Evolutionary conservation across 2,888 invertebrate genomes (phyloP), one percentile per base, ranked within the genome.

Genomic region (Meiosimyza platycephala): DNA sequence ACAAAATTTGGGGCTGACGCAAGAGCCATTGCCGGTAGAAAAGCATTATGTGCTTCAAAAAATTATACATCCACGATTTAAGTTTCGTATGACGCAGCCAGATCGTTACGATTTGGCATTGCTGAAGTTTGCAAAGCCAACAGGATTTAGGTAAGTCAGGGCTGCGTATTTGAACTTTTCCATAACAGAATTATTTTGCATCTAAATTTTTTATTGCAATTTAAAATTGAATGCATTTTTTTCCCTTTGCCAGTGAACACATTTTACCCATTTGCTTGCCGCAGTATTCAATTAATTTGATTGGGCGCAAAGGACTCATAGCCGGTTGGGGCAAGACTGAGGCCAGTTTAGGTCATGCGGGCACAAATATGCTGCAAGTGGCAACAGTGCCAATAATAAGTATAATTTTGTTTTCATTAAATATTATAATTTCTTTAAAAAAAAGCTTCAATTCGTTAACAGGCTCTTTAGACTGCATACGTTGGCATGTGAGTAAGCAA

Each of bases 241-340:
- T 40, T 40, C 66, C 6, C 57, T 66, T 63, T 62, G 68, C 13
- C 65, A 82, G 86, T 50, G 85, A 83, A 71, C 93, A 94, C 81
- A 94, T 95, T 76, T 87, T 93, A 47, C 95, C 95, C 1, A 94
- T 95, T 74, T 95, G 95, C 80, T 88, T 95, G 59, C 95, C 95
- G 0, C 89, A 90, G 11, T 79, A 82, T 69, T 84, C 85, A 16
- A 84, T 89, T 51, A 82, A 86, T 22, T 78, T 90, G 64, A 85
- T 87, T 60, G 91, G 91, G 0, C 88, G 89, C 73, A 89, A 89
- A 72, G 93, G 90, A 1, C 88, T 91, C 0, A 94, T 95, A 0
- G 94, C 95, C 0, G 95, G 95, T 0, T 95, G 95, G 95, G 95
- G 95, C 1, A 95, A 95, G 85, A 93, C 94, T 1, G 93, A 93